phyloP scores from a whole-genome alignment of 2,888 invertebrate genomes.

The Rhogogaster chlorosoma region DNA sequence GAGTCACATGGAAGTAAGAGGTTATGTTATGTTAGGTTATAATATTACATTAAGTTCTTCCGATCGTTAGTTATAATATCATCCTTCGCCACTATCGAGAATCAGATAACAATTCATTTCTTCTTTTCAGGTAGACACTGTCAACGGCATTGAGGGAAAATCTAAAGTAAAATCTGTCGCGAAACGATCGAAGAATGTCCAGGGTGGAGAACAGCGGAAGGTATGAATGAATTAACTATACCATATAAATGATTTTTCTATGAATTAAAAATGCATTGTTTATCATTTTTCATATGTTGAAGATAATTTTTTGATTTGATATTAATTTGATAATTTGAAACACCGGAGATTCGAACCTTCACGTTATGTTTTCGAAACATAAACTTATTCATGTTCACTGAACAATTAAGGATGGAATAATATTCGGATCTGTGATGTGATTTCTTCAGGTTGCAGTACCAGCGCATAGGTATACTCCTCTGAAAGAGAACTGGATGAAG shows the following conservation, averaged over 20 bases:
- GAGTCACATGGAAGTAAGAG: conserved; percentile 49
- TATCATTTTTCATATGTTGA: conserved; percentile 13
- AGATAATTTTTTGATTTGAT: not conserved
- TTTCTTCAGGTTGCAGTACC: conserved; percentile 87
- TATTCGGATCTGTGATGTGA: conserved; percentile 51
- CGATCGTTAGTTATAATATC: not conserved
- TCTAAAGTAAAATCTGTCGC: conserved; percentile 74
- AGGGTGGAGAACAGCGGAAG: conserved; percentile 69
- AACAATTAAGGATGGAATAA: not conserved
- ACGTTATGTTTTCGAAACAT: not conserved
- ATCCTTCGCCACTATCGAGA: not conserved
- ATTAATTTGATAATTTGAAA: not conserved
- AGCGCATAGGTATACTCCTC: conserved; percentile 93
- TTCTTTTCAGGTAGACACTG: conserved; percentile 80
- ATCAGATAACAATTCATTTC: not conserved
- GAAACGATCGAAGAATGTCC: conserved; percentile 67
- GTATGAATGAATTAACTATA: conserved; percentile 61
- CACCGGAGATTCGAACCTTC: not conserved
- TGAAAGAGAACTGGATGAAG: conserved; percentile 98
- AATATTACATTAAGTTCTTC: not conserved
- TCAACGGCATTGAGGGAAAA: conserved; percentile 83
- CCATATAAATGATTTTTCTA: not conserved
- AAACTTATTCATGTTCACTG: not conserved
- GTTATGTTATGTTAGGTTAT: conserved; percentile 22
- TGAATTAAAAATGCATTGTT: not conserved